phyloP scores from a whole-genome alignment of 1,140 invertebrate genomes.

The Dendroctonus valens region DNA sequence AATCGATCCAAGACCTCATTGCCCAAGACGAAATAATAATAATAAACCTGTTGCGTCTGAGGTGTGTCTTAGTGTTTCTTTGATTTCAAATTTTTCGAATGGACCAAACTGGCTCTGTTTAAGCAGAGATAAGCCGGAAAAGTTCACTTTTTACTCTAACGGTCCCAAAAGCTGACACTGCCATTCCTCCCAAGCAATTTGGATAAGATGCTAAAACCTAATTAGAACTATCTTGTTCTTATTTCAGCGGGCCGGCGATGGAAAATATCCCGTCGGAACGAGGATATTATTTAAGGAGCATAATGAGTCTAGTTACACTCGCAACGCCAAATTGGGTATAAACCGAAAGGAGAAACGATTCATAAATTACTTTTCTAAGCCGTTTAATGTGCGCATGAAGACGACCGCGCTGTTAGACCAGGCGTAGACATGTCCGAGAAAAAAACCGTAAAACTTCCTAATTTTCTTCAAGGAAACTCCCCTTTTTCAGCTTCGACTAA shows the following conservation, averaged over 20 bases:
- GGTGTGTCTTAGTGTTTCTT: too few relatives aligned
- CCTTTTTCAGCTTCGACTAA: too few relatives aligned
- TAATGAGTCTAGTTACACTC: slow-evolving; percentile 37
- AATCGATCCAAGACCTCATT: neutral
- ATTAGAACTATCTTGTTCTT: slow-evolving; percentile 32
- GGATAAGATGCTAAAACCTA: slow-evolving; percentile 27
- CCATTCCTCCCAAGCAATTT: slow-evolving; percentile 12
- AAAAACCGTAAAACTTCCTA: neutral
- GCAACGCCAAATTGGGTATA: slow-evolving; percentile 41
- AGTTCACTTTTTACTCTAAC: slow-evolving; percentile 5
- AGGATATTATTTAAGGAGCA: slow-evolving; percentile 36
- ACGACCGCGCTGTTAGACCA: slow-evolving; percentile 21
- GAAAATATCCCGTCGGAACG: slow-evolving; percentile 20
- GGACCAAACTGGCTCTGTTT: too few relatives aligned
- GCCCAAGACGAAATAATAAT: neutral
- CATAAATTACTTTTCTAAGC: slow-evolving; percentile 43
- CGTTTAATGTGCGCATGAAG: slow-evolving; percentile 40
- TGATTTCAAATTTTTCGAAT: too few relatives aligned
- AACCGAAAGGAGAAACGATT: slow-evolving; percentile 40
- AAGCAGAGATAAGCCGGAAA: too few relatives aligned
- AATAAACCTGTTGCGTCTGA: neutral
- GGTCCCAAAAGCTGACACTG: neutral
- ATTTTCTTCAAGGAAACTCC: neutral
- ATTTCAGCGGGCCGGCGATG: slow-evolving; percentile 26
- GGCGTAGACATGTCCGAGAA: neutral